These are phyloP conservation scores for Leptonema lineaticorne DNA, from an alignment of 1,140 invertebrate species.

Conservation along the genomic window DNA sequence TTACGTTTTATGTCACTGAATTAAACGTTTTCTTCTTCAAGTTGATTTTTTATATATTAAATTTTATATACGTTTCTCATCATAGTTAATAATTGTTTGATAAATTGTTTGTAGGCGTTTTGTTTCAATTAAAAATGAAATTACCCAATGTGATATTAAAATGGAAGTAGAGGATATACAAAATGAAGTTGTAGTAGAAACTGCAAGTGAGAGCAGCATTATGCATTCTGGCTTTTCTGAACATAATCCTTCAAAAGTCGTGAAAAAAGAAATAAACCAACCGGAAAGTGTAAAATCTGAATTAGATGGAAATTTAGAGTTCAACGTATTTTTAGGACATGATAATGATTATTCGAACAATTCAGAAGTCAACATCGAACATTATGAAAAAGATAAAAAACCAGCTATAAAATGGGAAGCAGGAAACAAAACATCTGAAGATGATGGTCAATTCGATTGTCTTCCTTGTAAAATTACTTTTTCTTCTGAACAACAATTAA, in stretches of 20 bases:
- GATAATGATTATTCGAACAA: conserved; percentile 2
- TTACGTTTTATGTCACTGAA: too few species aligned
- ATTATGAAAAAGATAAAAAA: conserved; percentile 3
- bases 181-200: conserved; percentile 22
- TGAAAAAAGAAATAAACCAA: neutral
- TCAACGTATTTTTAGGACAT: conserved; percentile 1
- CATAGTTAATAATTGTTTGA: too few species aligned
- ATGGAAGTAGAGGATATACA: conserved; percentile 26
- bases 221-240: neutral
- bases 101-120: neutral
- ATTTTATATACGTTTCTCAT: too few species aligned
- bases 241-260: neutral
- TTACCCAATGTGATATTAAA: conserved; percentile 5
- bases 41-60: too few species aligned
- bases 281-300: neutral
- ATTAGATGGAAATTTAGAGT: neutral
- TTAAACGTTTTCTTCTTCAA: too few species aligned
- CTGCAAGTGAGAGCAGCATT: neutral
- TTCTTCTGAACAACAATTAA: neutral
- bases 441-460: neutral
- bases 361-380: neutral
- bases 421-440: neutral
- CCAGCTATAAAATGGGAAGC: neutral
- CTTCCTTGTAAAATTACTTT: neutral
- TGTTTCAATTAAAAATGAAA: neutral